phyloP scores from a whole-genome alignment of 2,888 invertebrate species.

The Fabriciana adippe region DNA sequence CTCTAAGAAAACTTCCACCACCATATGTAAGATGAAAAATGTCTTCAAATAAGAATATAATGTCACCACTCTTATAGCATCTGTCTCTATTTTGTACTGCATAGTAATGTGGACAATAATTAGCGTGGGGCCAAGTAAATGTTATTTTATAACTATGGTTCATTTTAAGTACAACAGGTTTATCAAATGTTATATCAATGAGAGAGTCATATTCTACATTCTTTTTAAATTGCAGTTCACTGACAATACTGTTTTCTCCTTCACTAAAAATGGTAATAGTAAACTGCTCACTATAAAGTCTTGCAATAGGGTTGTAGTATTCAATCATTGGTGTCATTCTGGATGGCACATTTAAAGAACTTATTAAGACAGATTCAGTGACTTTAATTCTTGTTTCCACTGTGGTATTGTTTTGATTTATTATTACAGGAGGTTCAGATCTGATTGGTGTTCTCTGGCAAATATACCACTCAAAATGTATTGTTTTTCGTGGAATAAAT shows the following conservation, averaged over 20 bases:
- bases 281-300: conserved; percentile 70
- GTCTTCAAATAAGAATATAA: conserved; percentile 73
- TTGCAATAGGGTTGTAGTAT: conserved; percentile 58
- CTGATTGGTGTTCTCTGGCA: conserved; percentile 68
- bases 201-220: conserved; percentile 71
- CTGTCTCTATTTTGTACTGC: conserved; percentile 68
- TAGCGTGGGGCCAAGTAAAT: conserved; percentile 67
- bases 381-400: conserved; percentile 66
- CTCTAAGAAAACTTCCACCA: conserved; percentile 70
- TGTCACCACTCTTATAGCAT: conserved; percentile 58
- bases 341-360: conserved; percentile 71
- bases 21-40: conserved; percentile 52
- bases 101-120: conserved; percentile 62
- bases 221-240: conserved; percentile 62
- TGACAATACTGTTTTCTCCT: conserved; percentile 61
- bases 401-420: conserved; percentile 61
- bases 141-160: conserved; percentile 72
- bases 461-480: conserved; percentile 66
- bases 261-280: conserved; percentile 63
- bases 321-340: conserved; percentile 68
- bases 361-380: conserved; percentile 72
- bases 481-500: conserved; percentile 53
- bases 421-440: conserved; percentile 67
- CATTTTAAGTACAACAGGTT: conserved; percentile 70
- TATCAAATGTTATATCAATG: conserved; percentile 66